Base-by-base conservation (phyloP, 2,888 invertebrate genomes). In the Shargacucullia verbasci region DNA sequence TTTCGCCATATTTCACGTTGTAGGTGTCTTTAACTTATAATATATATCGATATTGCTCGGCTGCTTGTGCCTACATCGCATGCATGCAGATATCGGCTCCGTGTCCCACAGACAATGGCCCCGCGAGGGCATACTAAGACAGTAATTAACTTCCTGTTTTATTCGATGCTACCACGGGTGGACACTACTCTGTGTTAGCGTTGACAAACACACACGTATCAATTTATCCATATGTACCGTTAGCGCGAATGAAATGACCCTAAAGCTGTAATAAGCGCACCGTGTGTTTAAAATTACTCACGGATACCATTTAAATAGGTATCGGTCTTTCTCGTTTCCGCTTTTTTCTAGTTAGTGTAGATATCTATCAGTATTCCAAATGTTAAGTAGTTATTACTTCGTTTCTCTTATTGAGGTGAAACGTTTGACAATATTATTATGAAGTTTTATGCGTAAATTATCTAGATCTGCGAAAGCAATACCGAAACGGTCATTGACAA, bases 401-500 rank as follows among this genome's bases (percentile, higher is more conserved):
- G 31, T 43, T 43, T 11, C 29, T 14, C 14, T 31, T 5, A 11
- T 11, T 31, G 10, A 10, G 10, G 12, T 12, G 4, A 4, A 27
- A 11, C n/a, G n/a, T 25, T 27, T 41, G 7, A 13, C 11, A 41
- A 13, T 41, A 13, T 41, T 6, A 0, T 13, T 35, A 10, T 25
- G 10, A 35, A 35, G 25, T 35, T 10, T 14, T 27, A 38, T 37
- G 38, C 37, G 9, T 49, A 40, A 4, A 39, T 47, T 40, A 35
- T 43, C 14, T 31, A 8, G n/a, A 50, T 55, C 9, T 34, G 49
- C 59, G 53, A 47, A 68, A 46, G 67, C 63, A 73, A 73, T 75
- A 77, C 78, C 62, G 64, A 75, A 69, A 56, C 80, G 84, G 84
- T 81, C 83, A 70, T 79, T 82, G 84, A 83, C 85, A 82, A 76